Base-by-base conservation (phyloP, 35 echinoderm and acorn worm genomes). In the Eucidaris tribuloides region DNA sequence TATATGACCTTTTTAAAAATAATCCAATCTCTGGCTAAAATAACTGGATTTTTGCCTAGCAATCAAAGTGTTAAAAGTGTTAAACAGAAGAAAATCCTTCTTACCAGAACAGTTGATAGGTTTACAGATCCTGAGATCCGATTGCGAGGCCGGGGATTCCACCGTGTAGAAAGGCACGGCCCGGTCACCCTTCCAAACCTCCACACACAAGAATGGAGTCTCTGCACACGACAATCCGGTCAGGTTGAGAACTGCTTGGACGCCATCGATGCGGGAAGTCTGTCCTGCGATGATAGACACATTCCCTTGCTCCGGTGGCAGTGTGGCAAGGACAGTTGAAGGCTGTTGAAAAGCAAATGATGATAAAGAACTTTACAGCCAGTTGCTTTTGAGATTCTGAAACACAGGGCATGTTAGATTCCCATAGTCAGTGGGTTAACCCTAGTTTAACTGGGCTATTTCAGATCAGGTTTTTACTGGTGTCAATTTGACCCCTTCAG, bases 101-200 rank as follows among this genome's bases (percentile, higher is more conserved):
- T 81, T 76, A 92, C 94, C 94, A 11, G 27, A 27, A 77, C 94
- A 97, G 1, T 1, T 14, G 2, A 77, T 46, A 11, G 59, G 45
- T 32, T n/a, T 19, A 31, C 94, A 97, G 7, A 41, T 4, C 46
- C 89, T 24, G 2, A 97, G 76, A 1, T 88, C 79, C 19, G 71
- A 23, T 41, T 23, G 82, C 4, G 45, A 71, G 38, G 19, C 49
- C 40, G 89, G 85, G 4, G 19, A 28, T n/a, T 92, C 79, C 25
- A 97, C 82, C 0, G 58, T 58, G 39, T 88, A 97, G 63, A 45
- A 60, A 19, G 94, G 89, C 18, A 62, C 34, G 7, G 94, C 80
- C 31, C 56, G 43, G 22, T 81, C 34, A 4, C 89, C 85, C 42
- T 65, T 86, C 84, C 89, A 87, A 1, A 92, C 63, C 45, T 88